A percentile compares a stretch with the other conserved stretches of the same genome.
phyloP scores from a whole-genome alignment of 2,797 vertebrate species.

The Acridotheres tristis region DNA sequence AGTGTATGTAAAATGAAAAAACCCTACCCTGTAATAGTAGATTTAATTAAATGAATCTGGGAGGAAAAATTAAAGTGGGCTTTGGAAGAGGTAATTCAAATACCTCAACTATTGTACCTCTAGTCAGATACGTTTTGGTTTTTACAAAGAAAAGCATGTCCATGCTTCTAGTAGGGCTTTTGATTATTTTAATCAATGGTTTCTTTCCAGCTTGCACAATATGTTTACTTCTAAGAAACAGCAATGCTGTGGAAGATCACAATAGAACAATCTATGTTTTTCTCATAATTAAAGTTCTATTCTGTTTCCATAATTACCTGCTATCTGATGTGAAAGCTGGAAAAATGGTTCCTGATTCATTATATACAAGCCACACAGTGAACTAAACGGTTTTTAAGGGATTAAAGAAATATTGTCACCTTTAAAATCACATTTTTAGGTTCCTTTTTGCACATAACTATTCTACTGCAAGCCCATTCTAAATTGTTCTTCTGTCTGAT shows the following conservation, averaged over 20 bases:
- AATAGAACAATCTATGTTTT: constrained; percentile 19
- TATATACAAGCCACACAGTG: not conserved
- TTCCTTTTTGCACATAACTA: not conserved
- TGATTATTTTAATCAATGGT: constrained; percentile 42
- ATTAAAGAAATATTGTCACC: not conserved
- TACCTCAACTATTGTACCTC: not conserved
- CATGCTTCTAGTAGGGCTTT: not conserved
- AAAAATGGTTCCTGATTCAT: not conserved
- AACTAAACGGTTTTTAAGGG: not conserved
- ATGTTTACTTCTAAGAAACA: constrained; percentile 25
- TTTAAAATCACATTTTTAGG: not conserved
- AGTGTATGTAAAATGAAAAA: not conserved
- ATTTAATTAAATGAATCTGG: constrained; percentile 34
- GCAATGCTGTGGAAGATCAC: constrained; percentile 19
- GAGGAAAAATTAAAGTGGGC: not conserved
- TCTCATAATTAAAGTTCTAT: constrained; percentile 28
- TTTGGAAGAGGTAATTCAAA: constrained; percentile 9
- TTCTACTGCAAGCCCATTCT: not conserved
- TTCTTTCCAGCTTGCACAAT: constrained; percentile 15
- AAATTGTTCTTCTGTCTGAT: not conserved
- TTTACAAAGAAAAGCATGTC: not conserved
- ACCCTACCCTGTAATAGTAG: not conserved
- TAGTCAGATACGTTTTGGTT: not conserved
- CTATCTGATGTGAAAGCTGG: constrained; percentile 25
- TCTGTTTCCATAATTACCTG: constrained; percentile 49